Base-by-base conservation (phyloP, 2,797 vertebrate species). In the Tiaroga cobitis region DNA sequence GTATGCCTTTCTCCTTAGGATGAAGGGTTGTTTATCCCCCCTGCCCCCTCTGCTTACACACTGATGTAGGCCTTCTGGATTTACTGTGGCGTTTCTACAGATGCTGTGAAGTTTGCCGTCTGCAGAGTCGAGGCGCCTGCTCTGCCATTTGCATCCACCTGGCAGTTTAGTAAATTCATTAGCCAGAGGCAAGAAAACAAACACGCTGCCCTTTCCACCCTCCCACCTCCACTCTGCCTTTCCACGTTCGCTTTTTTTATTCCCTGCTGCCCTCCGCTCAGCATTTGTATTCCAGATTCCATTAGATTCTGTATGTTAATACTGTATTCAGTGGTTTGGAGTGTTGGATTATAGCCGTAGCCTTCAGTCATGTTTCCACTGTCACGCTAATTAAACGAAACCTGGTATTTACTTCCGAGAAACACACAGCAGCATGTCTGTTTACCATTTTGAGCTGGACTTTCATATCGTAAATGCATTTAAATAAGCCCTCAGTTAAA, bases 101-200 rank as follows among this genome's bases (percentile, higher is more conserved):
- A 87, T 87, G 87, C 88, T 90, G 86, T 88, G 86, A 89, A 87
- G 85, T 83, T 89, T 85, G 80, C 56, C 85, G 85, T 90, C 87
- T 65, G 61, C 83, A 56, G 83, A 88, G 88, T 90, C 29, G 34
- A 84, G 80, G 61, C 74, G 80, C 76, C 87, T 83, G 67, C 61
- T 73, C 70, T 84, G 68, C 90, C 83, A 89, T 89, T 85, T 90
- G 83, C 87, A 89, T 90, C 87, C 84, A 89, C 87, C 89, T 91
- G 88, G 85, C 85, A 89, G 89, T 90, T 90, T 83, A 81, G 69
- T 88, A 72, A 86, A 86, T 84, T 89, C 73, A 90, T 86, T 86
- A 88, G 86, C 87, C 88, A 76, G 91, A 85, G 89, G 75, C 82
- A 88, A 88, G 81, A 83, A 89, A 83, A 83, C 79, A 63, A 75